Evolutionary conservation across 2,888 invertebrate species (phyloP).

Genomic region (Lasius fuliginosus): DNA sequence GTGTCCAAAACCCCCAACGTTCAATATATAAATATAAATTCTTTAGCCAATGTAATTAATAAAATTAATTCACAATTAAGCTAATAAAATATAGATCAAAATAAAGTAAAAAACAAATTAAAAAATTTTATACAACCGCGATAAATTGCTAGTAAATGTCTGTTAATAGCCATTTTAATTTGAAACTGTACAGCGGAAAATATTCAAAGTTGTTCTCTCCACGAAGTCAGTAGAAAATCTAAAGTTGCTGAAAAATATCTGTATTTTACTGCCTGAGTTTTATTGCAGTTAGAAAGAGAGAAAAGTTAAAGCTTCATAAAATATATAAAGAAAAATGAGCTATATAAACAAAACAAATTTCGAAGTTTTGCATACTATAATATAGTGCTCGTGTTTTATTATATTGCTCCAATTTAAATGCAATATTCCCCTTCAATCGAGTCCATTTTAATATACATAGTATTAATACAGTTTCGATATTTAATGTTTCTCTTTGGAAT

Average conservation of each 20-base stretch:
- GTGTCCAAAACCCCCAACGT: not conserved
- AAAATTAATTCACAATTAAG: no score
- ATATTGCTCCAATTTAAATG: not conserved
- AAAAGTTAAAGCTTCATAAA: conserved; percentile 25
- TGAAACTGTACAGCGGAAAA: conserved; percentile 7
- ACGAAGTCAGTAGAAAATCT: not conserved
- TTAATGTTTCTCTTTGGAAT: not conserved
- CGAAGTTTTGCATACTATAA: not conserved
- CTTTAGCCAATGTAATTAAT: no score
- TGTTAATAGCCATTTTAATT: conserved; percentile 4
- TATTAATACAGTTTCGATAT: not conserved
- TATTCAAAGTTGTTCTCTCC: conserved; percentile 5
- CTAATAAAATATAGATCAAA: not conserved
- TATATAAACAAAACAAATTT: conserved; percentile 26
- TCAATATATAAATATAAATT: no score
- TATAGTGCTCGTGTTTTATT: conserved; percentile 6
- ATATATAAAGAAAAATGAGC: conserved; percentile 4
- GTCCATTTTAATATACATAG: not conserved
- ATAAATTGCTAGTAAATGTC: not conserved
- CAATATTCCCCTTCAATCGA: conserved; percentile 10
- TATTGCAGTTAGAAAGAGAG: conserved; percentile 16
- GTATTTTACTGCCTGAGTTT: conserved; percentile 29
- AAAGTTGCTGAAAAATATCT: conserved; percentile 25
- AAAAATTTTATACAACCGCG: not conserved
- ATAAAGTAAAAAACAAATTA: not conserved